Base-by-base conservation (phyloP, 2,113 vertebrate genomes). In the Centrocercus urophasianus region DNA sequence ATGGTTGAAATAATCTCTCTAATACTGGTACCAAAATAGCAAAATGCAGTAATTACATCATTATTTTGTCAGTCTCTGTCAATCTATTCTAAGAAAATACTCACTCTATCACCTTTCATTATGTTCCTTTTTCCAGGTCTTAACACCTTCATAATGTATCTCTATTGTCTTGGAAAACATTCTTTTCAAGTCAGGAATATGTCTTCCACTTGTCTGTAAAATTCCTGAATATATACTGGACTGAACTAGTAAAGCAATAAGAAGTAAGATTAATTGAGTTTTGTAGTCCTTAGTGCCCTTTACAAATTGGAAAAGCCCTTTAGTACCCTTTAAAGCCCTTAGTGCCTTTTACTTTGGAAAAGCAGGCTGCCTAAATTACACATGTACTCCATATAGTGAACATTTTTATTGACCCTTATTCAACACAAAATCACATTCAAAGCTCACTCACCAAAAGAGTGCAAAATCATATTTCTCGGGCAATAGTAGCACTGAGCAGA, bases 21-120 rank as follows among this genome's bases (percentile, higher is more conserved):
- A 95, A 95, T 94, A 88, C 86, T 93, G 65, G 77, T 77, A 94
- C 93, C 20, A 96, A 95, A 96, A 97, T 95, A 96, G 95, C 78
- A 97, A 95, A 96, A 96, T 89, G 96, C 93, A 82, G 89, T 95
- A 95, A 97, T 97, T 96, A 81, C 84, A 95, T 89, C 85, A 96
- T 96, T 96, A 97, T 96, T 95, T 96, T 97, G 96, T 97, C 96
- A 97, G 73, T 94, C 66, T 95, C 94, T 96, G 96, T 97, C 96
- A 97, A 96, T 96, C 95, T 22, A 2, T 30, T 64, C 17, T 47
- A 90, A 81, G 88, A 96, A 94, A 95, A 90, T 92, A 94, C 67
- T 94, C 93, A 83, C 47, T 86, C 32, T 93, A 60, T 86, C 78
- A 92, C 74, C 67, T 32, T 54, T 66, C 65, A 38, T 79, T 54